phyloP scores from a whole-genome alignment of 2,113 vertebrate genomes.

The Eurypyga helias region DNA sequence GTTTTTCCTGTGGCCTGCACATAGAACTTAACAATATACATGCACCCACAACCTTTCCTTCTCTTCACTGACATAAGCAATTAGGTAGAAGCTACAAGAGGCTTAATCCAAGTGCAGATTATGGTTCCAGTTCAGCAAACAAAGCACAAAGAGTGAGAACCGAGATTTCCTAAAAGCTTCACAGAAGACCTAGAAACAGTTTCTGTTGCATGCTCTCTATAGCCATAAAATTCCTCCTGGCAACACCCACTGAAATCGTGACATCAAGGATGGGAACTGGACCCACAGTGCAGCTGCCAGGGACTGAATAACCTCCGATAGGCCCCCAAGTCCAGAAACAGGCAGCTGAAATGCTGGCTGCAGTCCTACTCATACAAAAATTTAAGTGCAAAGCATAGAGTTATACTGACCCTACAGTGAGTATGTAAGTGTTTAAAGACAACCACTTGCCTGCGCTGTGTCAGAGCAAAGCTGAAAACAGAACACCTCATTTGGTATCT shows the following conservation, averaged over 20 bases:
- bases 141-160: not conserved
- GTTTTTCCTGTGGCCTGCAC: not conserved
- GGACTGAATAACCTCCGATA: not conserved
- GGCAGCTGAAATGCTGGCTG: not conserved
- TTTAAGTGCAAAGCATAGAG: not conserved
- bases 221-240: not conserved
- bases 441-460: not conserved
- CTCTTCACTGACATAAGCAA: not conserved
- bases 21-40: not conserved
- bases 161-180: not conserved
- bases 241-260: not conserved
- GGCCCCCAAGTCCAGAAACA: not conserved
- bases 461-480: conserved; percentile 6
- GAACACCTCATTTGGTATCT: not conserved
- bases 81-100: not conserved
- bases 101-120: not conserved
- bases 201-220: not conserved
- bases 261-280: not conserved
- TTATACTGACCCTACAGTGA: not conserved
- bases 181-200: not conserved
- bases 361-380: not conserved
- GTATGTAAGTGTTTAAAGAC: not conserved
- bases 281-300: not conserved
- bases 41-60: not conserved
- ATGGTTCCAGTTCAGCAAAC: not conserved